phyloP scores from a whole-genome alignment of 1,140 invertebrate genomes.

The Melitaea cinxia region DNA sequence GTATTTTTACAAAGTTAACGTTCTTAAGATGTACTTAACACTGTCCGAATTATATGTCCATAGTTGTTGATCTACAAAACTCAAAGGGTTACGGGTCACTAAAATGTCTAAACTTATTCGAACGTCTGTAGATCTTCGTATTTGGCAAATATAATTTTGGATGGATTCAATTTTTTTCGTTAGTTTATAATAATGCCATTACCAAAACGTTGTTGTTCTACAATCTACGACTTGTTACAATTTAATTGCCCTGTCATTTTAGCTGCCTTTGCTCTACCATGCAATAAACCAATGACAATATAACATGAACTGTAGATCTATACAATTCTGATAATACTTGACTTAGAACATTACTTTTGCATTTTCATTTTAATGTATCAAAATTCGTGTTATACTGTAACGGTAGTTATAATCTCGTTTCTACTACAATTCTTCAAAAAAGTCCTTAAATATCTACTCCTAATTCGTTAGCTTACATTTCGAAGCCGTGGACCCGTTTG shows the following conservation, averaged over 20 bases:
- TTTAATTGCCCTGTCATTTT: slow-evolving; percentile 27
- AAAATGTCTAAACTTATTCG: slow-evolving; percentile 19
- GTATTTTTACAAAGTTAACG: no score
- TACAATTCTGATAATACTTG: neutral
- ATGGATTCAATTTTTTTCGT: slow-evolving; percentile 54
- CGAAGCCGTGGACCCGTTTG: slow-evolving; percentile 70
- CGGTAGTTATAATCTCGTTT: slow-evolving; percentile 4
- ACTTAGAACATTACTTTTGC: neutral
- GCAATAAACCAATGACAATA: slow-evolving; percentile 4
- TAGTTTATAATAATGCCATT: slow-evolving; percentile 17
- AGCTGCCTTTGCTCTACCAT: slow-evolving; percentile 19
- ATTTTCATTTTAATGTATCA: neutral
- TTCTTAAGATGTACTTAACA: no score
- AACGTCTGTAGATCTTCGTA: slow-evolving; percentile 25
- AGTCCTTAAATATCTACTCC: slow-evolving; percentile 40
- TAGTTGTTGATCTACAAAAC: neutral
- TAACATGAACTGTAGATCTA: neutral
- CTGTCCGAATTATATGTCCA: neutral
- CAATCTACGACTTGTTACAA: slow-evolving; percentile 10
- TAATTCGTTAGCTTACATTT: slow-evolving; percentile 71
- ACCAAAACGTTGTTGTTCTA: neutral
- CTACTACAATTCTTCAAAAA: slow-evolving; percentile 25
- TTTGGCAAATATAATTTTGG: slow-evolving; percentile 49
- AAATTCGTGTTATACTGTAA: neutral
- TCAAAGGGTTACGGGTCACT: slow-evolving; percentile 26